A percentile compares a stretch with the other conserved stretches of the same genome.
These are phyloP conservation scores for Anguilla japonica DNA, from an alignment of 2,113 vertebrate genomes.

Conservation along the genomic window DNA sequence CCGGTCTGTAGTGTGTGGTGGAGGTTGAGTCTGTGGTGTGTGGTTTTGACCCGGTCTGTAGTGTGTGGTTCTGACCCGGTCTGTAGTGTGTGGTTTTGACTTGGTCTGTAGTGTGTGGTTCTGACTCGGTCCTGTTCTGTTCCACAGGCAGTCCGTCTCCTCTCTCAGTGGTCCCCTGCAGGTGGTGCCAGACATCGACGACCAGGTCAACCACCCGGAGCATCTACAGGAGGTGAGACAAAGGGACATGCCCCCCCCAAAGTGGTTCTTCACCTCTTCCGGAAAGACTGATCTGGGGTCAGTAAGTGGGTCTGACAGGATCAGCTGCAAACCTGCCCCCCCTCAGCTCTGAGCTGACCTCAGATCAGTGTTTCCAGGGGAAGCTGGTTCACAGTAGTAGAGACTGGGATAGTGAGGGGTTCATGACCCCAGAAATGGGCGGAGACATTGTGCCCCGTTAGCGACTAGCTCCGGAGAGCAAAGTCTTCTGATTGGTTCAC, in stretches of 20 bases:
- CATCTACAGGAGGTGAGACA: constrained; percentile 85
- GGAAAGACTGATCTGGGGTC: background rate
- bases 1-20: too few species aligned
- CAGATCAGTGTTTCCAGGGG: background rate
- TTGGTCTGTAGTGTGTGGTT: too few species aligned
- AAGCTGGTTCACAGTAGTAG: background rate
- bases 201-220: constrained; percentile 88
- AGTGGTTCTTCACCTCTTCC: background rate
- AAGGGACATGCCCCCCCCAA: background rate
- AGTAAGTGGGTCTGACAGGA: background rate
- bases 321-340: background rate
- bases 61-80: too few species aligned
- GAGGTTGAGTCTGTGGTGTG: too few species aligned
- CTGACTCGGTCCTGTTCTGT: background rate
- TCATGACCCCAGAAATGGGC: too few species aligned
- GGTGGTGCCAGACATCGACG: constrained; percentile 96
- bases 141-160: constrained; percentile 90
- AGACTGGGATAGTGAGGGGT: background rate
- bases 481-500: too few species aligned
- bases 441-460: too few species aligned
- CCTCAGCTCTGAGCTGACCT: background rate
- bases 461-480: too few species aligned
- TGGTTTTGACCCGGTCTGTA: too few species aligned
- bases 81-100: too few species aligned
- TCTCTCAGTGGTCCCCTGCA: constrained; percentile 93